phyloP scores from a whole-genome alignment of 2,797 vertebrate genomes.

The Chaunax sp. region DNA sequence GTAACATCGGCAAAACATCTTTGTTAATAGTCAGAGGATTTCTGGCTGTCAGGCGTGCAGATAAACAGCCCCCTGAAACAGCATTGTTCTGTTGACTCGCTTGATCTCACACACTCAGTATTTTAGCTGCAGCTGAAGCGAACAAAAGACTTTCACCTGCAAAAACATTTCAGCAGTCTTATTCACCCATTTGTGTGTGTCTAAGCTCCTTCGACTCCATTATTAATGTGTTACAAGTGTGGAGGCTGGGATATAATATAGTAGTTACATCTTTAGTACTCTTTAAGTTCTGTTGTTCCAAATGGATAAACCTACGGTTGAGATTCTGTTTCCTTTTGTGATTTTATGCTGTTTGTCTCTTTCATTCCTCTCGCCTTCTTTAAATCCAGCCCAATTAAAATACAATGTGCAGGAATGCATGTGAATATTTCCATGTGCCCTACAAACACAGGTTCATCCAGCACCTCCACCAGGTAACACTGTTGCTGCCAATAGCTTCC shows the following conservation, averaged over 20 bases:
- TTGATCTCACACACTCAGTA: neutral
- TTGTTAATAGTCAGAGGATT: constrained; percentile 21
- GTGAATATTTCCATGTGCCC: neutral
- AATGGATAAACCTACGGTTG: too few species aligned
- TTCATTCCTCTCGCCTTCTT: neutral
- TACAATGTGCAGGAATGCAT: constrained; percentile 16
- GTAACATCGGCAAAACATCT: constrained; percentile 1
- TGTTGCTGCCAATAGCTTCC: constrained; percentile 52
- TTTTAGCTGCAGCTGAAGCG: constrained; percentile 10
- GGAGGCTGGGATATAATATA: constrained; percentile 1
- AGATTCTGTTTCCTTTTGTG: too few species aligned
- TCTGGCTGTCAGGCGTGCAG: neutral
- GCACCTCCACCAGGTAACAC: too few species aligned
- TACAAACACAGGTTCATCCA: too few species aligned
- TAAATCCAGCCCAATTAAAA: constrained; percentile 7
- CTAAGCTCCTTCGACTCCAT: neutral
- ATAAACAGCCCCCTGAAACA: constrained; percentile 2
- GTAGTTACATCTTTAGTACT: constrained; percentile 8
- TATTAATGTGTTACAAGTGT: too few species aligned
- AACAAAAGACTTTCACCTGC: constrained; percentile 13
- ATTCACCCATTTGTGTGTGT: constrained; percentile 5
- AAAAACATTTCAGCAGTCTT: constrained; percentile 2
- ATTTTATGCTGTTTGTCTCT: neutral
- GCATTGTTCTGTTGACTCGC: neutral
- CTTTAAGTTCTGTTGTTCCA: constrained; percentile 18